Conservation (phyloP, 2,113 vertebrate species). For the Petrocephalus zakoni region DNA sequence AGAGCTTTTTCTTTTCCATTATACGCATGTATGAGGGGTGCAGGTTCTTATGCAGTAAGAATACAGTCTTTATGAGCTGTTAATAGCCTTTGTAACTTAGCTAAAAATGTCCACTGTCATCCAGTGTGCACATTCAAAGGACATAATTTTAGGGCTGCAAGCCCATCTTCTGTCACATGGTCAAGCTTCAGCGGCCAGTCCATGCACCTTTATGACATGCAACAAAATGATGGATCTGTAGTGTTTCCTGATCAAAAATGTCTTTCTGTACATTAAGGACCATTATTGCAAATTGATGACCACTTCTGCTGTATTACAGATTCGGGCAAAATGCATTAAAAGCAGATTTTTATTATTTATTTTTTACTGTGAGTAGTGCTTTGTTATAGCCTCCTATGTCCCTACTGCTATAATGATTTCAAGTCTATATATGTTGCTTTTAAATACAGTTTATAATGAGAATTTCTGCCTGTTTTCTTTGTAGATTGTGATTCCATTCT, state of each 20-base stretch:
- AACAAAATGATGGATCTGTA: background rate
- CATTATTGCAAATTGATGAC: background rate
- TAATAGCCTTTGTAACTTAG: background rate
- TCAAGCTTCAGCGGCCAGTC: background rate
- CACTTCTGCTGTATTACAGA: background rate
- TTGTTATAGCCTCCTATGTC: background rate
- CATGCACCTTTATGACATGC: background rate
- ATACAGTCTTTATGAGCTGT: background rate
- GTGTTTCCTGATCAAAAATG: too few relatives aligned
- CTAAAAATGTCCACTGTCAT: background rate
- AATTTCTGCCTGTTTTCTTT: slow-evolving; percentile 22
- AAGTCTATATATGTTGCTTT: background rate
- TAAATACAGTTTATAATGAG: background rate
- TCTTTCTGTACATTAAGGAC: background rate
- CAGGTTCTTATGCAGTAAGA: background rate
- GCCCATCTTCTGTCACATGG: background rate
- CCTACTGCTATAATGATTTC: background rate
- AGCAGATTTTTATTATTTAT: too few relatives aligned
- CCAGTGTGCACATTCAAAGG: background rate
- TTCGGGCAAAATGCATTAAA: too few relatives aligned
- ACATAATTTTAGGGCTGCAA: background rate
- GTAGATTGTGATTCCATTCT: slow-evolving; percentile 95
- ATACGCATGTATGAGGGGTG: background rate
- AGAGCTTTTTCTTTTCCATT: background rate
- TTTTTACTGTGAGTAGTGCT: too few relatives aligned